Base-by-base conservation (phyloP, 2,888 invertebrate genomes). In the Eilema griseolum region DNA sequence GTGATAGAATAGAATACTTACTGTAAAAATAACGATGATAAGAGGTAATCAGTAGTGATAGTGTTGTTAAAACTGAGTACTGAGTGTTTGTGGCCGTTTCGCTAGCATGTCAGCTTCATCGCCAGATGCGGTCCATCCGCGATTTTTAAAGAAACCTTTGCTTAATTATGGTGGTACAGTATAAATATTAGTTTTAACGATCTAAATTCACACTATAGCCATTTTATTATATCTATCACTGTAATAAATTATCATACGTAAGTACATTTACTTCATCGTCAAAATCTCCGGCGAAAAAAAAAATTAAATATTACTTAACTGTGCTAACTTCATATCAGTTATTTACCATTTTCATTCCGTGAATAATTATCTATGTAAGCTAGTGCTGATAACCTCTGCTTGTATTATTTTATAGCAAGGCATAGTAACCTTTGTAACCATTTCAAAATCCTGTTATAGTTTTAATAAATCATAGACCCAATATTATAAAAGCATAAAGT, bases 41-140 rank as follows among this genome's bases (percentile, higher is more conserved):
- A 83, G 88, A 92, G 92, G 92, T 92, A 93, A 92, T 83, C 69
- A 77, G 70, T 59, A 78, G 31, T 71, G 73, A 77, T 74, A 75
- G 75, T 68, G 69, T 81, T 69, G 70, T 69, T 70, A 69, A 69
- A 70, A 75, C 24, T 75, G 70, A 71, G 59, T 57, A 75, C 24
- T 75, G 70, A 71, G 59, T 57, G 70, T 70, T 63, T 66, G 66
- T 66, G 72, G 20, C n/a, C 52, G 52, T 52, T 67, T 74, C 78
- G 75, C 71, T 65, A 81, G 63, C 24, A 92, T 91, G 90, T 82
- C 77, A 76, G 84, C 83, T 66, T 83, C 80, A 71, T 75, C 79
- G n/a, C 84, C 84, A 52, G 94, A 94, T 75, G 92, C 92, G 60
- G 91, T 88, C 7, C 93, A 94, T 80, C 92, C 92, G 56, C 89